Evolutionary conservation across 2,113 vertebrate species (phyloP).

Genomic region (Climacteris rufus): DNA sequence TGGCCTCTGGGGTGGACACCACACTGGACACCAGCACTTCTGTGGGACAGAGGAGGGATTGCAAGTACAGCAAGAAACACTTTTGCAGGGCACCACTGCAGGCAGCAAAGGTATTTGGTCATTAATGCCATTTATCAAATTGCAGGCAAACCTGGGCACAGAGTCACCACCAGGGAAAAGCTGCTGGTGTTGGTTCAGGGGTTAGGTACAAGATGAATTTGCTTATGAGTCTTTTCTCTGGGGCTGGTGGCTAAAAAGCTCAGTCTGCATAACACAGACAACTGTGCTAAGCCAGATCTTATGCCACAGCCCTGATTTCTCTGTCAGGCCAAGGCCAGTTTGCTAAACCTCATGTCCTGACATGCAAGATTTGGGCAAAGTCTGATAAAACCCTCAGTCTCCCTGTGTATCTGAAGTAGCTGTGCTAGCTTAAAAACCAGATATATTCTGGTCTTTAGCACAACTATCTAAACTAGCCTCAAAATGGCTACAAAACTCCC

Average conservation of each 20-base stretch:
- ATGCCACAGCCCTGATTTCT: not conserved
- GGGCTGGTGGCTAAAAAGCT: not conserved
- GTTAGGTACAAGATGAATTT: not conserved
- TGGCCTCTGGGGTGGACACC: not conserved
- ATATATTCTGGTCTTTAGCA: not conserved
- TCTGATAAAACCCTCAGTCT: not conserved
- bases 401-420: not conserved
- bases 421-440: not conserved
- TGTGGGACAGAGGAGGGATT: accelerated
- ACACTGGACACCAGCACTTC: not conserved
- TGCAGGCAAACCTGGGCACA: not conserved
- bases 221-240: not conserved
- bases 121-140: not conserved
- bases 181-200: not conserved
- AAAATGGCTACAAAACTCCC: not conserved
- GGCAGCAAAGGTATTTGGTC: not conserved
- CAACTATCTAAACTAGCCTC: not conserved
- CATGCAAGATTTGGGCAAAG: not conserved
- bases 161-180: not conserved
- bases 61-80: not conserved
- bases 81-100: not conserved
- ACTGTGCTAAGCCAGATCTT: not conserved
- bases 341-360: not conserved
- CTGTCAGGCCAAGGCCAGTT: not conserved
- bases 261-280: not conserved